Percentiles rank a stretch among this genome's conserved stretches.
These are phyloP conservation scores for Agonum fuliginosum DNA, from an alignment of 2,888 invertebrate species.

Conservation along the genomic window DNA sequence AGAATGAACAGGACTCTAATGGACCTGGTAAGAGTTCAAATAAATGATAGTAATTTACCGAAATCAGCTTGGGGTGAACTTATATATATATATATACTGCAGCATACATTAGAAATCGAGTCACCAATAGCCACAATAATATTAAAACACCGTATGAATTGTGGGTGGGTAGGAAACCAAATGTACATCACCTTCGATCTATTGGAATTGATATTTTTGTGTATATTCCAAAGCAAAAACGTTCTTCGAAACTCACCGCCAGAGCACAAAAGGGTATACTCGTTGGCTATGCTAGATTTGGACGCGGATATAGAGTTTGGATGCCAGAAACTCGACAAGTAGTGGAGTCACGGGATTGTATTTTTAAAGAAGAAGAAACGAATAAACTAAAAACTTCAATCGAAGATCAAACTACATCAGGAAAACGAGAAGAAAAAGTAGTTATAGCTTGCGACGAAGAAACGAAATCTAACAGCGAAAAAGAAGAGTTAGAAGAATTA, in stretches of 20 bases:
- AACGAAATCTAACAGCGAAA: too few species aligned
- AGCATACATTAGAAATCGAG: constrained; percentile 44
- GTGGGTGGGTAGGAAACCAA: neutral
- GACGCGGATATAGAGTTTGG: neutral
- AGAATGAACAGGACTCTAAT: neutral
- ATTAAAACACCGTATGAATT: constrained; percentile 43
- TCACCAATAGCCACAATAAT: constrained; percentile 35
- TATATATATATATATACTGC: constrained; percentile 32
- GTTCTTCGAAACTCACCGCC: neutral
- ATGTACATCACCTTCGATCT: constrained; percentile 57
- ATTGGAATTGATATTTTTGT: neutral
- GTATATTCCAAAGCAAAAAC: constrained; percentile 2
- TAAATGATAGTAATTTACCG: neutral
- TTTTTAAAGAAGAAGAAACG: neutral
- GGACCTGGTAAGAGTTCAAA: constrained; percentile 36
- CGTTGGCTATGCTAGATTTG: neutral
- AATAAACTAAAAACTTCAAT: neutral
- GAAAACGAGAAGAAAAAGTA: neutral
- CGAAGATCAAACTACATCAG: neutral
- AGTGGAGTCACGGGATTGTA: neutral
- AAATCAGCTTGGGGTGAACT: constrained; percentile 47
- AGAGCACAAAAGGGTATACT: neutral
- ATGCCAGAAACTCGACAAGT: constrained; percentile 15
- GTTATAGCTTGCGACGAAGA: too few species aligned
- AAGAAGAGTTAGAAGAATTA: too few species aligned